These are phyloP conservation scores for Dinomys branickii DNA, from an alignment of 2,113 vertebrate species.

Conservation along the genomic window DNA sequence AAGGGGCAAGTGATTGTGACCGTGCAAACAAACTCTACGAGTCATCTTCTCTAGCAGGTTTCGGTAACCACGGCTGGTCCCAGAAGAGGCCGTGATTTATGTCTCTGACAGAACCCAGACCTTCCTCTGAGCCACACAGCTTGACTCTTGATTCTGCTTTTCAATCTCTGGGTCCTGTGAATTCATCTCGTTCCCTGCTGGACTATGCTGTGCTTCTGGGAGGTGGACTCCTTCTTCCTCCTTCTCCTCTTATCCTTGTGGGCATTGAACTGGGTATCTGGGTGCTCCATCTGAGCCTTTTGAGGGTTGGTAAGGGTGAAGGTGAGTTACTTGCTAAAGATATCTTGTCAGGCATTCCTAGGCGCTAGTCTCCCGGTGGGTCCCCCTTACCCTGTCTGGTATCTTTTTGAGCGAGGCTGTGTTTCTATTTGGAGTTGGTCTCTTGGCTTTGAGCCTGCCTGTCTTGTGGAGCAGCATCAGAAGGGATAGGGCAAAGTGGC, in stretches of 20 bases:
- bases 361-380: neutral
- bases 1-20: neutral
- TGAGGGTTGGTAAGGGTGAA: neutral
- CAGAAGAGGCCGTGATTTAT: neutral
- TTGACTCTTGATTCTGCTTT: neutral
- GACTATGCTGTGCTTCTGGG: neutral
- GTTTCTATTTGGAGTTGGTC: neutral
- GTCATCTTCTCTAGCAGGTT: rapidly evolving
- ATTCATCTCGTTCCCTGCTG: rapidly evolving
- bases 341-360: neutral
- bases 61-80: neutral
- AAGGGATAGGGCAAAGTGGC: neutral
- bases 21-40: neutral
- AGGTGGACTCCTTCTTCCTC: neutral
- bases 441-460: neutral
- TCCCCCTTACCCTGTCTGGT: neutral
- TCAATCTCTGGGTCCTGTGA: rapidly evolving
- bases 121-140: neutral
- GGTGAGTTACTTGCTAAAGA: neutral
- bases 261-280: neutral
- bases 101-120: neutral
- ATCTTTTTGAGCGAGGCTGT: neutral
- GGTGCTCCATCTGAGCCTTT: neutral
- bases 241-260: neutral
- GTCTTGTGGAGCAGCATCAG: neutral